phyloP scores from a whole-genome alignment of 2,113 vertebrate species.

The Alces alces region DNA sequence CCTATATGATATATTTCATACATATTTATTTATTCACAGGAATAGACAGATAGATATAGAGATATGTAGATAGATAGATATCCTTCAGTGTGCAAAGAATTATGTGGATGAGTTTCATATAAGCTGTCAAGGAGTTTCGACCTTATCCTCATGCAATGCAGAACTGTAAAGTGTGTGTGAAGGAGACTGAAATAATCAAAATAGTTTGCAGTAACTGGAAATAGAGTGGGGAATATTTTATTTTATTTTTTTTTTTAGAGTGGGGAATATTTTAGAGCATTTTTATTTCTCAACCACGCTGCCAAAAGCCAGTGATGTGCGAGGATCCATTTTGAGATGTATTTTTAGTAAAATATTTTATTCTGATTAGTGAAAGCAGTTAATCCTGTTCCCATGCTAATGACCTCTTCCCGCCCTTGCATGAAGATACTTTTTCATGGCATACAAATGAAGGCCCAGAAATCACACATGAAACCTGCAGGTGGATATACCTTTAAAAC shows the following conservation, averaged over 20 bases:
- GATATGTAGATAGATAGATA: not conserved
- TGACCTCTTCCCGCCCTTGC: not conserved
- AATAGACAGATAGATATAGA: not conserved
- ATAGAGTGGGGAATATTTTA: not conserved
- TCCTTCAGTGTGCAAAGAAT: not conserved
- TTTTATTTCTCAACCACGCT: not conserved
- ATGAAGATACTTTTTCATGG: not conserved
- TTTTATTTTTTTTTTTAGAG: not conserved
- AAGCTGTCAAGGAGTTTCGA: not conserved
- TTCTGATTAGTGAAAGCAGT: not conserved
- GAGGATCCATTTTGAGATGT: not conserved
- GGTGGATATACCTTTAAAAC: not conserved
- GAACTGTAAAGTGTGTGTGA: not conserved
- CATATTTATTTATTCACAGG: not conserved
- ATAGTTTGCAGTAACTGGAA: not conserved
- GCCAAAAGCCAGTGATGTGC: not conserved
- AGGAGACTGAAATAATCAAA: not conserved
- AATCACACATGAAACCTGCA: not conserved
- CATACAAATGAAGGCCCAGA: not conserved
- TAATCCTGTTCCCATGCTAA: not conserved
- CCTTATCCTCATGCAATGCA: not conserved
- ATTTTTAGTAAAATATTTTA: conserved; percentile 17
- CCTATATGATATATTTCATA: not conserved
- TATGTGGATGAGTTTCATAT: not conserved
- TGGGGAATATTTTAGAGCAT: not conserved